Conservation (phyloP, 30 jellyfish, hydroid and myxozoan genomes). For the Aurelia sp. region DNA sequence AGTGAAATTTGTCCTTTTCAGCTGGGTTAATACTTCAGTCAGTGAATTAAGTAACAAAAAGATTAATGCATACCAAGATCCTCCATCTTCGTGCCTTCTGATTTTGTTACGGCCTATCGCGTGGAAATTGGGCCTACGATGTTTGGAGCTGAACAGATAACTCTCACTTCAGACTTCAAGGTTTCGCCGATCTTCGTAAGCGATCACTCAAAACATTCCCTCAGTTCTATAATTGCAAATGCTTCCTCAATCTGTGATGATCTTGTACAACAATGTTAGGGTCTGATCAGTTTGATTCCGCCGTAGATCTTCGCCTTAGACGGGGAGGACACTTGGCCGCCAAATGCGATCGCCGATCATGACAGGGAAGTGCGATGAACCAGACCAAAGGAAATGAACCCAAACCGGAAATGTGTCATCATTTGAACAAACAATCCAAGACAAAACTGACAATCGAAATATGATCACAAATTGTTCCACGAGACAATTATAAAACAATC, state of each 20-base stretch:
- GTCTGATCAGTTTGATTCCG: too few species aligned
- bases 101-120: neutral
- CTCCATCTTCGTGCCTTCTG: slow-evolving; percentile 26
- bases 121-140: neutral
- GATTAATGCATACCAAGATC: slow-evolving; percentile 32
- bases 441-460: slow-evolving; percentile 1
- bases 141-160: too few species aligned
- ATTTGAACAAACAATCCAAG: neutral
- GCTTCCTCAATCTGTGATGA: neutral
- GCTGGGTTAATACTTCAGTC: too few species aligned
- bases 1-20: too few species aligned
- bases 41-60: neutral
- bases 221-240: neutral
- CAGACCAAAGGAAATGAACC: neutral
- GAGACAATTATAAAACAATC: neutral
- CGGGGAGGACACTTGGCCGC: too few species aligned
- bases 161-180: neutral
- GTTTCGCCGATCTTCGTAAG: too few species aligned
- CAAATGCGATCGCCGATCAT: too few species aligned
- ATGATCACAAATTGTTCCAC: too few species aligned
- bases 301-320: too few species aligned
- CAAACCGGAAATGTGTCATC: slow-evolving; percentile 55
- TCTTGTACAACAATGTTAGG: neutral
- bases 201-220: too few species aligned
- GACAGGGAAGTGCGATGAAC: slow-evolving; percentile 46